Conservation (phyloP, 1,140 invertebrate species). For the Argopecten irradians region DNA sequence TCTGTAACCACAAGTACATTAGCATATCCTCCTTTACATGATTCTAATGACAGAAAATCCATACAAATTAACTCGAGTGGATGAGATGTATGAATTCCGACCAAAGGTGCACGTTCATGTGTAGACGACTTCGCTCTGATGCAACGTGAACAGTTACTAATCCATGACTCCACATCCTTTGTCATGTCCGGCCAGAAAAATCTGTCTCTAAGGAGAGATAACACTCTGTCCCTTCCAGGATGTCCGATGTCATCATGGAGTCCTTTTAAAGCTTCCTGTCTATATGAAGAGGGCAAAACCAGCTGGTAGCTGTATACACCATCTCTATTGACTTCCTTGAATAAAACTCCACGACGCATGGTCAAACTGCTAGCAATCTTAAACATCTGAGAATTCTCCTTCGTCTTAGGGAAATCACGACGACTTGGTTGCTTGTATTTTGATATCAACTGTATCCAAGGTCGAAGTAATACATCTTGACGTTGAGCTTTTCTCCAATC, state of each 20-base stretch:
- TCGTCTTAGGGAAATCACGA: not conserved
- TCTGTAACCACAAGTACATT: too few species aligned
- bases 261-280: not conserved
- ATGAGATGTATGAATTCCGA: too few species aligned
- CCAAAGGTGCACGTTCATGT: too few species aligned
- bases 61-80: too few species aligned
- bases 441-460: not conserved
- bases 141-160: too few species aligned
- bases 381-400: not conserved
- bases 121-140: too few species aligned
- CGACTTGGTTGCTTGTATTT: not conserved
- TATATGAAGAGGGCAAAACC: not conserved
- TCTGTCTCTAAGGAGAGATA: not conserved
- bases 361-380: slow-evolving; percentile 32
- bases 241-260: not conserved
- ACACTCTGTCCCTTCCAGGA: not conserved
- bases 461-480: not conserved
- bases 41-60: too few species aligned
- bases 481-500: not conserved
- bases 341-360: not conserved
- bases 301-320: not conserved
- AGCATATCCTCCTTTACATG: too few species aligned
- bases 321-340: not conserved
- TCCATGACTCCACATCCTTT: too few species aligned
- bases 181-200: not conserved